These are phyloP conservation scores for Lytechinus pictus DNA, from an alignment of 35 echinoderm and acorn worm species.

Conservation along the genomic window DNA sequence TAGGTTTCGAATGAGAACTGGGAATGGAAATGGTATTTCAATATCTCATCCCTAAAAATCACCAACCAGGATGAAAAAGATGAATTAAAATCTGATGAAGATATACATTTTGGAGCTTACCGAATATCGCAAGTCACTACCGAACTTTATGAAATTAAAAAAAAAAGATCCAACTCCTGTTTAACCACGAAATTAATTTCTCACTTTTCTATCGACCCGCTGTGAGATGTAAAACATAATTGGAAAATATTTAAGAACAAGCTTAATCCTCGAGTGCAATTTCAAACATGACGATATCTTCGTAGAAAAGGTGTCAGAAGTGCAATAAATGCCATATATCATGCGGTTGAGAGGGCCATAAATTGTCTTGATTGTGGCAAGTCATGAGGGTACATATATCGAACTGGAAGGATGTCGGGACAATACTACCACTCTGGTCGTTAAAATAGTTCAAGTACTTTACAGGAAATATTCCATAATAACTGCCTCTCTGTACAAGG, in stretches of 20 bases:
- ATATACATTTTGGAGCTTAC: neutral
- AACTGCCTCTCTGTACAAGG: neutral
- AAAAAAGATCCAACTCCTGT: neutral
- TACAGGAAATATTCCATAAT: constrained; percentile 14
- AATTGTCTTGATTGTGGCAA: neutral
- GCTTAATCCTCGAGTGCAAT: neutral
- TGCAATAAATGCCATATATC: neutral
- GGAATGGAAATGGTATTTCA: neutral
- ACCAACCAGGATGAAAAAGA: no score
- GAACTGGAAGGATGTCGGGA: neutral
- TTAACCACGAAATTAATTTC: neutral
- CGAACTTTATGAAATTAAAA: neutral
- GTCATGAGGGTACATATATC: neutral
- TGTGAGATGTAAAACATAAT: neutral
- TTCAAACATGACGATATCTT: neutral
- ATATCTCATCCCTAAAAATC: no score
- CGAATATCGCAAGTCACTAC: neutral
- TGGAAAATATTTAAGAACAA: neutral
- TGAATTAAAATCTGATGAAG: no score
- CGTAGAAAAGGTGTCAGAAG: neutral
- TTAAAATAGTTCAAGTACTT: neutral
- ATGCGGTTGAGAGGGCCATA: neutral
- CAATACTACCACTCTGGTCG: neutral
- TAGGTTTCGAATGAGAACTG: neutral
- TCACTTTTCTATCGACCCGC: neutral